These are phyloP conservation scores for Pterostichus madidus DNA, from an alignment of 2,888 invertebrate genomes.

Conservation along the genomic window DNA sequence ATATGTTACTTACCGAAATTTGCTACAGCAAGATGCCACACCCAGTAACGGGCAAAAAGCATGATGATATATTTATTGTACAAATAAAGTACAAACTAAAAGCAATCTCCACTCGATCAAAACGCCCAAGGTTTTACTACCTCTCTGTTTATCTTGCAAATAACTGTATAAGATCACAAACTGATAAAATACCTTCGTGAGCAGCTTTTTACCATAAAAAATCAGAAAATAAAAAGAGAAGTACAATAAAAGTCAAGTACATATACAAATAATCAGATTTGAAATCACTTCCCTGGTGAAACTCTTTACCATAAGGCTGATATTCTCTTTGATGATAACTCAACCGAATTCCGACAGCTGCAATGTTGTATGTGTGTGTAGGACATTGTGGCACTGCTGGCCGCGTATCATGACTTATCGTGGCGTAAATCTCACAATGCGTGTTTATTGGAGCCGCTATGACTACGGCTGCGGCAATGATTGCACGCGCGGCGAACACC, in stretches of 20 bases:
- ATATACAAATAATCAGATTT: constrained; percentile 41
- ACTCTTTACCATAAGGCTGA: background rate
- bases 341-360: constrained; percentile 43
- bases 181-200: constrained; percentile 18
- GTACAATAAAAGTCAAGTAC: constrained; percentile 22
- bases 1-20: too few species aligned
- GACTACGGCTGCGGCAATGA: constrained; percentile 29
- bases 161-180: background rate
- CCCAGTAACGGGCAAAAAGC: too few species aligned
- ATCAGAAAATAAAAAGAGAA: constrained; percentile 14
- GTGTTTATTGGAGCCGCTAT: constrained; percentile 49
- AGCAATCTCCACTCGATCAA: too few species aligned
- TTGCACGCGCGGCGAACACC: constrained; percentile 26
- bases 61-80: too few species aligned
- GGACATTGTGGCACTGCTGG: constrained; percentile 23
- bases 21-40: too few species aligned
- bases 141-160: background rate
- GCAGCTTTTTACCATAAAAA: background rate
- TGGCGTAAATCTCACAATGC: constrained; percentile 37
- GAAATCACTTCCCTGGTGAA: background rate
- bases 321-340: constrained; percentile 15
- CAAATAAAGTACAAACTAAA: too few species aligned
- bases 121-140: too few species aligned
- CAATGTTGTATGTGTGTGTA: constrained; percentile 19
- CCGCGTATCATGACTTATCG: constrained; percentile 36